Evolutionary conservation across 1,140 invertebrate species (phyloP), one percentile per base, ranked within the genome.

Genomic region (Coptotermes formosanus): DNA sequence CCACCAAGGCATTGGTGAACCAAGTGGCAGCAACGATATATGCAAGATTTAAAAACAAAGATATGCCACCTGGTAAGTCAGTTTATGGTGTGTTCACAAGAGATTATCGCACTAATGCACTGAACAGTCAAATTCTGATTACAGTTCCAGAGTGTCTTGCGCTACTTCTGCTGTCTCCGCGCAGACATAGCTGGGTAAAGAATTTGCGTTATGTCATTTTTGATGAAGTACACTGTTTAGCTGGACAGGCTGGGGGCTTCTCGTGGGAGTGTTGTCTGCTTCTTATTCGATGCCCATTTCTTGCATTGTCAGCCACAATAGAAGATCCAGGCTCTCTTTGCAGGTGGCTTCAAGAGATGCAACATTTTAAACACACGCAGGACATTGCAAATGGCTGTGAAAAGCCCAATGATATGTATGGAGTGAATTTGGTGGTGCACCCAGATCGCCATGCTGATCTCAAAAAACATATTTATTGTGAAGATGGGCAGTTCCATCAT

Each of bases 211-310:
- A 89, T 82, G 87, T 88, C 0, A 89, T 89, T 44, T 88, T 88
- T 86, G 88, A 89, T 87, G 88, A 89, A 87, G 87, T 89, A 23
- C 88, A 89, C 82, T 88, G 88, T 86, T 85, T 89, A 83, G 87
- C 86, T 44, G 87, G 86, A 19, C 82, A 88, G 45, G 59, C 45
- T 43, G 88, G 87, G 12, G 88, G 88, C 11, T 25, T 87, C 21
- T 55, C 85, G 0, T 89, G 87, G 88, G 88, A 89, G 85, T 48
- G 87, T 82, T 86, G 85, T 82, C 52, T 89, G 32, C 59, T 89
- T 25, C 55, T 88, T 21, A 89, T 87, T 43, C 85, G 82, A 0
- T 88, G 86, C 64, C 87, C 87, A 21, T 88, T 88, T 87, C 85
- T 88, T 23, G 88, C 88, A 43, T 85, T 88, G 23, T 88, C 88